Conservation (phyloP, 1,140 invertebrate species). For the Neocloeon triangulifer region DNA sequence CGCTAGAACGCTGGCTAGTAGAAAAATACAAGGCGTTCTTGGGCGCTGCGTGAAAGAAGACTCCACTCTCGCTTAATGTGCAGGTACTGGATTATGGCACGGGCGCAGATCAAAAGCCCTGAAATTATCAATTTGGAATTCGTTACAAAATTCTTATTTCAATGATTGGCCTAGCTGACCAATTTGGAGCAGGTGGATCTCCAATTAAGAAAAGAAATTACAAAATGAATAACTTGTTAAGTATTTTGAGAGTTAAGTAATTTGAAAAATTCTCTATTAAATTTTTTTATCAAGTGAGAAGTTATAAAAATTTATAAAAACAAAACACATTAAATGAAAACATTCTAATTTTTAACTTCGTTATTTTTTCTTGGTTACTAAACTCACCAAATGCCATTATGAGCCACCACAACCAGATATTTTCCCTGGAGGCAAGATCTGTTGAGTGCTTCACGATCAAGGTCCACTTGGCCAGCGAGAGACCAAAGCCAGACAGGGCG, state of each 20-base stretch:
- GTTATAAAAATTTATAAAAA: not conserved
- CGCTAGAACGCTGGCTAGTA: constrained; percentile 31
- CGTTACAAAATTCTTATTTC: too few species aligned
- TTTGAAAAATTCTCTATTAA: too few species aligned
- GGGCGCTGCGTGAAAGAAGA: constrained; percentile 56
- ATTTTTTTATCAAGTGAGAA: too few species aligned
- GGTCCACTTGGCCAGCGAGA: constrained; percentile 85
- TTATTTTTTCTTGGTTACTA: not conserved
- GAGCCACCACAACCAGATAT: constrained; percentile 75
- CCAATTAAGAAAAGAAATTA: too few species aligned
- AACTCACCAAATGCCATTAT: constrained; percentile 64
- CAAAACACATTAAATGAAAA: not conserved
- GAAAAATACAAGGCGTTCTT: constrained; percentile 67
- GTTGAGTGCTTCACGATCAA: constrained; percentile 79
- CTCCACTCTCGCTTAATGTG: constrained; percentile 78
- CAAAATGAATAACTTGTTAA: too few species aligned
- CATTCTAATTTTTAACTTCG: not conserved
- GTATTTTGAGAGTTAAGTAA: too few species aligned
- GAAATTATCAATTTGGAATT: too few species aligned
- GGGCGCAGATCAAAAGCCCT: constrained; percentile 67
- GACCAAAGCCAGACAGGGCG: constrained; percentile 72
- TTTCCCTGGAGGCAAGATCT: constrained; percentile 59
- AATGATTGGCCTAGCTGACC: not conserved
- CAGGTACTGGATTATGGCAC: constrained; percentile 70
- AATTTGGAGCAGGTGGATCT: not conserved